These are phyloP conservation scores for Gymnogyps californianus DNA, from an alignment of 2,113 vertebrate species.

Conservation along the genomic window DNA sequence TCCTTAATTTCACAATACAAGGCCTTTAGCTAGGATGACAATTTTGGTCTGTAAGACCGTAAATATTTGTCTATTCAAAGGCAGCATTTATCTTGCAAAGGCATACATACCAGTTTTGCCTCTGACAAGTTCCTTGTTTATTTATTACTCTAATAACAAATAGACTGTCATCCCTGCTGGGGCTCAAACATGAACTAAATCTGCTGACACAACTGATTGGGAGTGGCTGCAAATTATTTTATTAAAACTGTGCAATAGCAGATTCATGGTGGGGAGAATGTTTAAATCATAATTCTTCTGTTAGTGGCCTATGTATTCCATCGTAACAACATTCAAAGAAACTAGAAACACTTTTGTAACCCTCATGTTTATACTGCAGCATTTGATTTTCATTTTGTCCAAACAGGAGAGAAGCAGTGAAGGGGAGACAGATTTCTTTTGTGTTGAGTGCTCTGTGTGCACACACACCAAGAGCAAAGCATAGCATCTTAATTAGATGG, in stretches of 20 bases:
- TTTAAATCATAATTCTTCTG: slow-evolving; percentile 54
- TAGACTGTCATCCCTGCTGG: slow-evolving; percentile 75
- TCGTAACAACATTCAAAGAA: not conserved
- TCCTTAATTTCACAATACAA: slow-evolving; percentile 64
- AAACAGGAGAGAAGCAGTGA: slow-evolving; percentile 32
- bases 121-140: slow-evolving; percentile 80
- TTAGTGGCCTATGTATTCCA: not conserved
- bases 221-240: slow-evolving; percentile 64
- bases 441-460: slow-evolving; percentile 25
- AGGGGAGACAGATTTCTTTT: slow-evolving; percentile 49
- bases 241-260: slow-evolving; percentile 49
- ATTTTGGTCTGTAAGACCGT: slow-evolving; percentile 67
- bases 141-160: slow-evolving; percentile 82
- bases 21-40: slow-evolving; percentile 72
- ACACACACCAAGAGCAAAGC: slow-evolving; percentile 30
- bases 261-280: not conserved
- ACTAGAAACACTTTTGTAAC: not conserved
- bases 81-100: slow-evolving; percentile 79
- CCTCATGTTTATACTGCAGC: not conserved
- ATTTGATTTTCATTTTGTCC: slow-evolving; percentile 50
- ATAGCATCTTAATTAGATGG: slow-evolving; percentile 54
- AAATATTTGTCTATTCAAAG: slow-evolving; percentile 82
- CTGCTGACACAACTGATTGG: slow-evolving; percentile 70
- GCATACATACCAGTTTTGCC: slow-evolving; percentile 71
- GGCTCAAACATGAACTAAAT: slow-evolving; percentile 66